Percentiles rank a stretch among this genome's conserved stretches.
Evolutionary conservation across 1,140 invertebrate species (phyloP).

Genomic region (Dryas iulia): DNA sequence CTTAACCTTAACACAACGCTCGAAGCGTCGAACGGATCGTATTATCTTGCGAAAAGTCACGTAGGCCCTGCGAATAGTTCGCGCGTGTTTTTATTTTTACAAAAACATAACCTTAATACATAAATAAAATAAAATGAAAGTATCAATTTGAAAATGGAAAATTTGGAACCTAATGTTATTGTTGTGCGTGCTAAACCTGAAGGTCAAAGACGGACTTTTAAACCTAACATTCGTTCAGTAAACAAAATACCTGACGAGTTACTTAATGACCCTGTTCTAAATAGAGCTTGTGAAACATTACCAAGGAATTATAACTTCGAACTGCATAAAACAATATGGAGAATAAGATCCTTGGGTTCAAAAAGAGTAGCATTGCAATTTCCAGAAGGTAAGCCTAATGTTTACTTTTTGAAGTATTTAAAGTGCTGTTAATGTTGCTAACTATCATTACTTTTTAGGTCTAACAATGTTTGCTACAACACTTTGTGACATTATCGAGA

Average conservation of each 20-base stretch:
- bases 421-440: not conserved
- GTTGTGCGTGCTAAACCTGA: slow-evolving; percentile 88
- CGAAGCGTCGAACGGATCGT: slow-evolving; percentile 30
- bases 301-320: slow-evolving; percentile 99
- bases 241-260: slow-evolving; percentile 93
- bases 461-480: slow-evolving; percentile 94
- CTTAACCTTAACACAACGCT: not conserved
- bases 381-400: slow-evolving; percentile 89
- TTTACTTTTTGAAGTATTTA: not conserved
- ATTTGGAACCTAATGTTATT: slow-evolving; percentile 73
- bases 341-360: slow-evolving; percentile 89
- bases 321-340: slow-evolving; percentile 98
- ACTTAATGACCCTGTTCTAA: slow-evolving; percentile 88
- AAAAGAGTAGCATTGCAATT: slow-evolving; percentile 97
- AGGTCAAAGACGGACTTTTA: slow-evolving; percentile 89
- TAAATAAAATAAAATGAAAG: slow-evolving; percentile 27
- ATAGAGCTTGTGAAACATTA: slow-evolving; percentile 86
- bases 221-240: slow-evolving; percentile 84
- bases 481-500: slow-evolving; percentile 96
- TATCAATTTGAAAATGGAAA: slow-evolving; percentile 53
- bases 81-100: slow-evolving; percentile 66
- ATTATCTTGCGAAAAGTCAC: slow-evolving; percentile 64
- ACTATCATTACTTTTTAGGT: slow-evolving; percentile 53
- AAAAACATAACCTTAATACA: slow-evolving; percentile 49
- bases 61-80: slow-evolving; percentile 55